Evolutionary conservation across 2,797 vertebrate genomes (phyloP), one percentile per base, ranked within the genome.

Genomic region (Poeciliopsis infans): DNA sequence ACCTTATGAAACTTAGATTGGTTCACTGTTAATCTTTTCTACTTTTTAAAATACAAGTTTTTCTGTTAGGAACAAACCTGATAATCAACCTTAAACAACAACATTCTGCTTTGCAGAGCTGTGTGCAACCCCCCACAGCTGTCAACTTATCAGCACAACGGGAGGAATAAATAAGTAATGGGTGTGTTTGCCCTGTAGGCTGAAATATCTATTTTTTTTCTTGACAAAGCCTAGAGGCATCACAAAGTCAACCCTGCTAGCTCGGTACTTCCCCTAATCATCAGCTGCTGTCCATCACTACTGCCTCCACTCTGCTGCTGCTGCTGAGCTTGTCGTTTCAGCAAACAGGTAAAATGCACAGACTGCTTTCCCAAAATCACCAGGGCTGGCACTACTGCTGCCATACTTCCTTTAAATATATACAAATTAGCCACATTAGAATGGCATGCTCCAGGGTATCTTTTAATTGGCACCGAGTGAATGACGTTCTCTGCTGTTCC

Each of bases 231-330:
- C 93, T 90, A 77, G 83, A 87, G 93, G 92, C 91, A 86, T 77
- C 76, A 70, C 68, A 31, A 84, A 82, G 84, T 80, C 84, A 88
- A 86, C 76, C 82, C 79, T 70, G 82, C 88, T 85, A 85, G 87
- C 72, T 86, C 81, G 78, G 87, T 90, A 89, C 90, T 90, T 92
- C 79, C 89, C 89, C 91, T 93, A 93, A 95, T 94, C 91, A 95
- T 94, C 91, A 95, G 93, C 86, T 33, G 72, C 93, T 94, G 93
- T 94, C 93, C 89, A 92, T 95, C 94, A 93, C 23, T 0, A 15
- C 84, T 61, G 55, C 72, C 88, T 82, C 81, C 10, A 41, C 84
- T 83, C 72, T 55, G 64, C 72, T 39, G 61, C 59, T 73, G 73
- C 83, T 77, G 86, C 87, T 84, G 88, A 87, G 46, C 82, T 43